Evolutionary conservation across 2,888 invertebrate genomes (phyloP).

Genomic region (Eristalis tenax): DNA sequence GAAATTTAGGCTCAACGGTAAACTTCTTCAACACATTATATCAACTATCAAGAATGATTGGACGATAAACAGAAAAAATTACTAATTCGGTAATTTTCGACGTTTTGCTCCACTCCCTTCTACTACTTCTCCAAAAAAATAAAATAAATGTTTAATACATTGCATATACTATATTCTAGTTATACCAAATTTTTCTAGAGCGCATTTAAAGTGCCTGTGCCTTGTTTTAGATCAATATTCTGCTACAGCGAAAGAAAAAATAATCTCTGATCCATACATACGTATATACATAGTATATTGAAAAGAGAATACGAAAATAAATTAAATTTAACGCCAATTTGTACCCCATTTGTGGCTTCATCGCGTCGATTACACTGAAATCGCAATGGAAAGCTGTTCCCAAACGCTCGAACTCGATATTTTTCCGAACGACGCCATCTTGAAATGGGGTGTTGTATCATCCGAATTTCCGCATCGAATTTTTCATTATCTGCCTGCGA

Average conservation of each 20-base stretch:
- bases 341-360: slow-evolving; percentile 62
- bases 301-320: background rate
- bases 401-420: slow-evolving; percentile 30
- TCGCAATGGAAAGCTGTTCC: slow-evolving; percentile 69
- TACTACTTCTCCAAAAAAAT: slow-evolving; percentile 37
- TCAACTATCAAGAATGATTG: slow-evolving; percentile 57
- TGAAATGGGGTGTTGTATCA: slow-evolving; percentile 68
- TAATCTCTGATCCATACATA: background rate
- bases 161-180: slow-evolving; percentile 30
- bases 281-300: background rate
- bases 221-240: slow-evolving; percentile 69
- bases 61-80: slow-evolving; percentile 62
- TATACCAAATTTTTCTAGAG: slow-evolving; percentile 47
- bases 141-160: slow-evolving; percentile 3
- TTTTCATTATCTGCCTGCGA: slow-evolving; percentile 59
- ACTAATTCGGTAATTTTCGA: slow-evolving; percentile 66
- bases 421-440: slow-evolving; percentile 69
- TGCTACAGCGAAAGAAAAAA: slow-evolving; percentile 49
- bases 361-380: slow-evolving; percentile 72
- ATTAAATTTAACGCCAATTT: slow-evolving; percentile 40
- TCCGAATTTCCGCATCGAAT: slow-evolving; percentile 56
- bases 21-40: slow-evolving; percentile 59
- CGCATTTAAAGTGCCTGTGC: slow-evolving; percentile 72
- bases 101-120: slow-evolving; percentile 65
- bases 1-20: slow-evolving; percentile 67